Percentiles rank a stretch among this genome's conserved stretches.
These are phyloP conservation scores for Drosophila atroscutellata DNA, from an alignment of 2,888 invertebrate species.

Conservation along the genomic window DNA sequence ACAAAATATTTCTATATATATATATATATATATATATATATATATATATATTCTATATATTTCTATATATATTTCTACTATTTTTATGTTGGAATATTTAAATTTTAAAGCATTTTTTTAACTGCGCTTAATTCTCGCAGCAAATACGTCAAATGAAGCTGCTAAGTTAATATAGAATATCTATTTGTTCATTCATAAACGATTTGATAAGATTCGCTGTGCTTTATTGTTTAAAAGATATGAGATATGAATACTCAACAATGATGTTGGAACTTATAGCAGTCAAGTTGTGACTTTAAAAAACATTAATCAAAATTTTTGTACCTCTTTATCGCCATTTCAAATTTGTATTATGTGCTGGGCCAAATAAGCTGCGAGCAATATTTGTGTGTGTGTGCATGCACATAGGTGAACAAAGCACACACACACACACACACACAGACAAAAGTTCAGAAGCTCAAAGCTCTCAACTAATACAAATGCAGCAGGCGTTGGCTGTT, in stretches of 20 bases:
- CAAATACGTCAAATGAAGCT: background rate
- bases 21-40: no score
- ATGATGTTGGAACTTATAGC: background rate
- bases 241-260: background rate
- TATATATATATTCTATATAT: no score
- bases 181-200: background rate
- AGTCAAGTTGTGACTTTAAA: background rate
- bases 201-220: background rate
- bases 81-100: no score
- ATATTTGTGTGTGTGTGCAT: background rate
- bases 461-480: slow-evolving; percentile 9
- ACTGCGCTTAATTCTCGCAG: background rate
- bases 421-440: background rate
- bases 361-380: background rate
- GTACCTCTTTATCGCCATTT: background rate
- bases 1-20: no score
- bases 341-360: background rate
- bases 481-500: background rate
- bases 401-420: background rate
- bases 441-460: background rate
- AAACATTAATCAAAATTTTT: background rate
- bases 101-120: background rate
- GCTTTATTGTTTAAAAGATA: background rate
- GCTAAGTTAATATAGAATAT: background rate
- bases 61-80: no score